Conservation (phyloP, 2,797 vertebrate genomes). For the Enteromius paludinosus region DNA sequence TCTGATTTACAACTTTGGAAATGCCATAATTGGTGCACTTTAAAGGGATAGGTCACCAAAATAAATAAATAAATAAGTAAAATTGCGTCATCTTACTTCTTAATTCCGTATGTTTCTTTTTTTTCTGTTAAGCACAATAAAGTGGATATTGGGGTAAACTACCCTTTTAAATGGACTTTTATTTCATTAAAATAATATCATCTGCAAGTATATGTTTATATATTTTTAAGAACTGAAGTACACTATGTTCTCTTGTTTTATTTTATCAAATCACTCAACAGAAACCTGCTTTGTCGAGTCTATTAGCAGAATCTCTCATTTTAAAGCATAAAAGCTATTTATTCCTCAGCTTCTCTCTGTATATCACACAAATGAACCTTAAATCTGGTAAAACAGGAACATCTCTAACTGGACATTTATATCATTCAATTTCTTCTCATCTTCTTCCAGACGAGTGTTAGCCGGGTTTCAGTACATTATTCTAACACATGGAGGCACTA, state of each 20-base stretch:
- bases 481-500: conserved; percentile 26
- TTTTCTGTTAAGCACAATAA: not conserved
- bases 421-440: not conserved
- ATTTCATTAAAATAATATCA: not conserved
- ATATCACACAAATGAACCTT: not conserved
- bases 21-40: too few species aligned
- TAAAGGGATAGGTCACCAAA: not conserved
- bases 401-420: not conserved
- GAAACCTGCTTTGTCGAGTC: not conserved
- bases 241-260: not conserved
- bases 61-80: not conserved
- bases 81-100: not conserved
- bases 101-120: not conserved
- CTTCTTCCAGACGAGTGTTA: not conserved
- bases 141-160: not conserved
- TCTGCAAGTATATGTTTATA: not conserved
- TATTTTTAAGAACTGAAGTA: not conserved
- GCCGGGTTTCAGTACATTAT: not conserved
- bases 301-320: not conserved
- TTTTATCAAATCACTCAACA: not conserved
- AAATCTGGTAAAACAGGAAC: not conserved
- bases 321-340: not conserved
- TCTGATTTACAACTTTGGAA: too few species aligned
- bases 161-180: not conserved
- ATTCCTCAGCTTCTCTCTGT: not conserved